Evolutionary conservation across 2,797 vertebrate species (phyloP).

Genomic region (Ctenochaetus hawaiiensis): DNA sequence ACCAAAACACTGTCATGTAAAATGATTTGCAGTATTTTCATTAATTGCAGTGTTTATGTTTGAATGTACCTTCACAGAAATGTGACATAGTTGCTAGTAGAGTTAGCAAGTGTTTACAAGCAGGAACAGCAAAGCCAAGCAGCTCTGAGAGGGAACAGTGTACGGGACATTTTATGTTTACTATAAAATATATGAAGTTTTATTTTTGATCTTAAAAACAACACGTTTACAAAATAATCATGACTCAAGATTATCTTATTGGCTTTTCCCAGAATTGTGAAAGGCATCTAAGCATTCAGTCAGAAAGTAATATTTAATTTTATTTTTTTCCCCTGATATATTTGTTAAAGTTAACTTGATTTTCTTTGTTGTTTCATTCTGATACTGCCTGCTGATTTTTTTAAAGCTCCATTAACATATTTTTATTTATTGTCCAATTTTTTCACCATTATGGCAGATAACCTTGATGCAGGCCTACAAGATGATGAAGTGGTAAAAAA

Average conservation of each 20-base stretch:
- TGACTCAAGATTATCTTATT: not conserved
- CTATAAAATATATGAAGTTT: conserved; percentile 6
- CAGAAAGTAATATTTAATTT: not conserved
- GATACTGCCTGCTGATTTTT: not conserved
- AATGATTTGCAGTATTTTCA: conserved; percentile 36
- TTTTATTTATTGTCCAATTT: not conserved
- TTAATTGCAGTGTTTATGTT: conserved; percentile 49
- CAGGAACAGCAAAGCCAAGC: conserved; percentile 4
- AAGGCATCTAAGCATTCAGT: not conserved
- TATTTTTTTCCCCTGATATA: not conserved
- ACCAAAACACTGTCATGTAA: conserved; percentile 40
- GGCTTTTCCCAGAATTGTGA: not conserved
- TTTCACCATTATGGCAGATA: not conserved
- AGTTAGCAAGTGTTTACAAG: not conserved
- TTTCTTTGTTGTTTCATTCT: not conserved
- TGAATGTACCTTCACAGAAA: conserved; percentile 16
- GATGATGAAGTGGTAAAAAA: not conserved
- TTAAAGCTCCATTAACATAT: not conserved
- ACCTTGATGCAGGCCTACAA: too few relatives aligned
- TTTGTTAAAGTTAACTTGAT: not conserved
- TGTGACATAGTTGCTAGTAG: not conserved
- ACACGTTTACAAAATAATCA: not conserved
- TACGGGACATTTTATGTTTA: not conserved
- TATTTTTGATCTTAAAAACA: not conserved
- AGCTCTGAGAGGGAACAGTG: not conserved